phyloP scores from a whole-genome alignment of 2,888 invertebrate species.

The Pollenia griseotomentosa region DNA sequence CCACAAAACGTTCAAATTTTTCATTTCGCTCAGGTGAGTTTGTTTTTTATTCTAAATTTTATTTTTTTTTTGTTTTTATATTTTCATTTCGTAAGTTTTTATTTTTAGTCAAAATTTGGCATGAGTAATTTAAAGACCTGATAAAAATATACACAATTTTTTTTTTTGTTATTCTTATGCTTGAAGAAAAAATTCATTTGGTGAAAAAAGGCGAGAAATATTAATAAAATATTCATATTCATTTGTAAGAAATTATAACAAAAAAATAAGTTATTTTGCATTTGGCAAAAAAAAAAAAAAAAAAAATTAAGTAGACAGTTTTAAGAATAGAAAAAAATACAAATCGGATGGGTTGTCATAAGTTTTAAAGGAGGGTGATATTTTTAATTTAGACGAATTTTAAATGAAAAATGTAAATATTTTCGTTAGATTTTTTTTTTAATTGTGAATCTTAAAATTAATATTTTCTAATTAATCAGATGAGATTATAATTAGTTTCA shows the following conservation, averaged over 20 bases:
- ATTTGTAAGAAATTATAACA: background rate
- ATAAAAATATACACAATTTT: conserved; percentile 41
- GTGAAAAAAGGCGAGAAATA: conserved; percentile 38
- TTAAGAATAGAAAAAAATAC: conserved; percentile 30
- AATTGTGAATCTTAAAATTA: background rate
- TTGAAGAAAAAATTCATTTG: conserved; percentile 2
- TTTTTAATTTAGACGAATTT: conserved; percentile 24
- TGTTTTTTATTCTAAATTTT: conserved; percentile 24
- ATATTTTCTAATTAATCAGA: background rate
- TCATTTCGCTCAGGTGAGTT: conserved; percentile 61
- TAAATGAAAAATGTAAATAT: background rate
- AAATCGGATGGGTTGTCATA: conserved; percentile 55
- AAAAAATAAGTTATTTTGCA: conserved; percentile 25
- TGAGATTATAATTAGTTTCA: background rate
- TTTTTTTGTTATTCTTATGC: background rate
- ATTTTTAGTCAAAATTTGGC: conserved; percentile 62
- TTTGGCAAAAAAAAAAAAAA: conserved; percentile 15
- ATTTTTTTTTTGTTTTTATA: conserved; percentile 20
- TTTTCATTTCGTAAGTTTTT: conserved; percentile 49
- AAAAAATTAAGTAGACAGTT: conserved; percentile 28
- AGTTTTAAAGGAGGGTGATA: conserved; percentile 36
- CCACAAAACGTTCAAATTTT: background rate
- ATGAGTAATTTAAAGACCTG: conserved; percentile 59
- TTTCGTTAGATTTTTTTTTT: conserved; percentile 3
- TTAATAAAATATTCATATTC: conserved; percentile 49